Evolutionary conservation across 2,113 vertebrate species (phyloP), one percentile per base, ranked within the genome.

Genomic region (Erpornis zantholeuca): DNA sequence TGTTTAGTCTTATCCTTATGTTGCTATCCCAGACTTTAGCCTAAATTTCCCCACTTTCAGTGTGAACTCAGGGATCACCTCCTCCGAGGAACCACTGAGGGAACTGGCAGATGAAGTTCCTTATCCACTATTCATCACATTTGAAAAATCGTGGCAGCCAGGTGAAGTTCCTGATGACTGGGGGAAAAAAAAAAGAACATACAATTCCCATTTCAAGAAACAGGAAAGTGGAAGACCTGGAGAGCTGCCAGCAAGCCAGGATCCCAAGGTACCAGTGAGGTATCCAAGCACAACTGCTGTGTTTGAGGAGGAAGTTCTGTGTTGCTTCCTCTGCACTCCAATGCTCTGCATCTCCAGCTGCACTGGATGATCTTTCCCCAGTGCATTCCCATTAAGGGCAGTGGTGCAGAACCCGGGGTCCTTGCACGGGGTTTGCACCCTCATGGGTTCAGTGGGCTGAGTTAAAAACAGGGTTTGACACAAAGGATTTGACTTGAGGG

Each of bases 401-500:
- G 24, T 3, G 9, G 36, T 78, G 38, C 31, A 72, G 53, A 82
- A 54, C 47, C 9, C 0, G 0, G 22, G 49, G 5, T 31, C 38
- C 50, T 80, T 38, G 23, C 14, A 17, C 0, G 1, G 20, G 29
- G 38, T 19, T 83, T 86, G 84, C 65, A 71, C 22, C 33, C 73
- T 59, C 64, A 42, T 4, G 6, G 27, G 9, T 28, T 88, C 76
- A 90, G 40, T 64, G 73, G n/a, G 35, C 31, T 84, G 68, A 60
- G 36, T 50, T 28, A 54, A 88, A 70, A 69, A 8, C 21, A 57
- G 23, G 10, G 18, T 69, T 88, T 87, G 49, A 49, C 44, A 54
- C 20, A 25, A 19, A 70, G 23, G 47, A 77, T 88, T 92, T 93
- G 66, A 85, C 68, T 38, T 19, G 35, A 59, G 36, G 22, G 65